Conservation (phyloP, 2,113 vertebrate species). For the Microtus richardsoni region DNA sequence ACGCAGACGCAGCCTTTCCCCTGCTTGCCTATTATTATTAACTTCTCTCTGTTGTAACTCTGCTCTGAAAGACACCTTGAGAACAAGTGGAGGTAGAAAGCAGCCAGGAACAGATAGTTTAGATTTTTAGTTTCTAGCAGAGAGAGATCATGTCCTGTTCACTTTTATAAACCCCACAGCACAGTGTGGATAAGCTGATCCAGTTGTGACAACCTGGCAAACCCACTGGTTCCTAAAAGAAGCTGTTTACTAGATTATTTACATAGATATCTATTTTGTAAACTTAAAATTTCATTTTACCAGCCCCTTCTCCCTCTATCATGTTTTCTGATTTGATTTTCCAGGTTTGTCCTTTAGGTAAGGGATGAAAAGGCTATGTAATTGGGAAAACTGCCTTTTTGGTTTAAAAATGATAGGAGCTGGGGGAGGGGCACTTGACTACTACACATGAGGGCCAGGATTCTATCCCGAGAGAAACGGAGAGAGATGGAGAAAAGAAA, state of each 20-base stretch:
- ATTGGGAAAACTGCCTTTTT: background rate
- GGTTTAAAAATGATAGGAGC: background rate
- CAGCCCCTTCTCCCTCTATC: background rate
- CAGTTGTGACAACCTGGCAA: background rate
- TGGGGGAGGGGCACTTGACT: background rate
- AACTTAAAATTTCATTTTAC: slow-evolving; percentile 35
- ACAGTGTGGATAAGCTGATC: background rate
- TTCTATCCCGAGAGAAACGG: background rate
- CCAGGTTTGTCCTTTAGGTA: background rate
- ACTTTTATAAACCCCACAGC: slow-evolving; percentile 25
- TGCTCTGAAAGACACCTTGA: background rate
- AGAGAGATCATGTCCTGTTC: background rate
- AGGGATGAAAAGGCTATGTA: background rate
- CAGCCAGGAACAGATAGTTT: slow-evolving; percentile 41
- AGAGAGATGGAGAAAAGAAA: background rate
- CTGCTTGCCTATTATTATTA: slow-evolving; percentile 22
- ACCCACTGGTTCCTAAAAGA: slow-evolving; percentile 34
- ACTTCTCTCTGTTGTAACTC: background rate
- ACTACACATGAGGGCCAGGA: background rate
- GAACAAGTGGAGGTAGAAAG: slow-evolving; percentile 6
- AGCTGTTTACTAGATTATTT: slow-evolving; percentile 11
- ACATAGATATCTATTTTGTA: slow-evolving; percentile 1
- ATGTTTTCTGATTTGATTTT: slow-evolving; percentile 46
- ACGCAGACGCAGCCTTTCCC: background rate
- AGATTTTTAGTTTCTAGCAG: slow-evolving; percentile 16